These are phyloP conservation scores for Bolinopsis microptera DNA, from an alignment of 37 sponge, comb jelly and placozoan species.

Conservation along the genomic window DNA sequence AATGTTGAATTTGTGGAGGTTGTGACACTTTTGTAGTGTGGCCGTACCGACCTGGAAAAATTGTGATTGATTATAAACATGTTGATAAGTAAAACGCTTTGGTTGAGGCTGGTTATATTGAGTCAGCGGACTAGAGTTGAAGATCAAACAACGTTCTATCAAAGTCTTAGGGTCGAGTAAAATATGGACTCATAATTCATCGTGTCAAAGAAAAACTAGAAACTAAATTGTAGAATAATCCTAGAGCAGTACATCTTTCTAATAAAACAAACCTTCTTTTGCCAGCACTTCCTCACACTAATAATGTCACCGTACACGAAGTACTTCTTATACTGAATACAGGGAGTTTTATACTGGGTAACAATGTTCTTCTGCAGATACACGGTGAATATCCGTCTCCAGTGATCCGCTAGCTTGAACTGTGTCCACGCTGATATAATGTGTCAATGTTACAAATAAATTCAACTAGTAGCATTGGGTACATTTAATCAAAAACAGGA, in stretches of 20 bases:
- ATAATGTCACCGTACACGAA: conserved; percentile 10
- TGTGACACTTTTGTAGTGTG: conserved; percentile 12
- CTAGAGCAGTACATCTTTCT: too few species aligned
- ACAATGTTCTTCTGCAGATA: conserved; percentile 1
- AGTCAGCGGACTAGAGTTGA: too few species aligned
- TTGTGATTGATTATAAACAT: neutral
- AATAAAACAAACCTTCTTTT: conserved; percentile 32
- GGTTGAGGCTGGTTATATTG: too few species aligned
- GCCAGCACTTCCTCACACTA: neutral
- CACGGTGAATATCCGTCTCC: neutral
- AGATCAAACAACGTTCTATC: too few species aligned
- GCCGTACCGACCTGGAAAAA: neutral
- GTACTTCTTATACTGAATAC: conserved; percentile 20
- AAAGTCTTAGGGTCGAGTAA: too few species aligned
- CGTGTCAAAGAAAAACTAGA: too few species aligned
- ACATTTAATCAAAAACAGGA: too few species aligned
- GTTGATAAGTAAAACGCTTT: neutral
- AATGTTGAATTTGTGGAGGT: neutral
- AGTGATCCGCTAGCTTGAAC: conserved; percentile 21
- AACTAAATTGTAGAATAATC: too few species aligned
- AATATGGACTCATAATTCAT: too few species aligned
- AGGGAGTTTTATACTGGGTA: conserved; percentile 13
- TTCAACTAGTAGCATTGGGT: too few species aligned
- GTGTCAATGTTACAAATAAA: too few species aligned
- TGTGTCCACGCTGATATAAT: neutral